A percentile compares a stretch with the other conserved stretches of the same genome.
Evolutionary conservation across 2,113 vertebrate genomes (phyloP).

Genomic region (Peromyscus californicus): DNA sequence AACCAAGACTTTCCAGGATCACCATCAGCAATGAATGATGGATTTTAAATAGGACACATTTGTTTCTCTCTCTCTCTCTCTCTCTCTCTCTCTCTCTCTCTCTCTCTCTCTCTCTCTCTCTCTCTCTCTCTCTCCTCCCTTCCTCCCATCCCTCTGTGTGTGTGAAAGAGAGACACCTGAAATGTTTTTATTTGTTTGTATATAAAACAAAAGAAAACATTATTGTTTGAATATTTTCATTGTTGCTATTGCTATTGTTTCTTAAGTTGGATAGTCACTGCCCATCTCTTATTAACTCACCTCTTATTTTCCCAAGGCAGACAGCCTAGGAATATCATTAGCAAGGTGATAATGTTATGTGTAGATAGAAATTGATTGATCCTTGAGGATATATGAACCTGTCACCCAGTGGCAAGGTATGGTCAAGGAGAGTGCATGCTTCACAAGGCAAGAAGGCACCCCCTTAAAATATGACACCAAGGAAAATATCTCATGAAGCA

Average conservation of each 20-base stretch:
- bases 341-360: neutral
- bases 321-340: neutral
- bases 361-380: neutral
- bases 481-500: neutral
- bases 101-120: neutral
- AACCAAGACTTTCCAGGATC: neutral
- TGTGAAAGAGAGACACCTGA: neutral
- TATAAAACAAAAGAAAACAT: neutral
- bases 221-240: neutral
- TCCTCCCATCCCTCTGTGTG: neutral
- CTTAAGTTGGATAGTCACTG: neutral
- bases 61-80: neutral
- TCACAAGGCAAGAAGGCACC: neutral
- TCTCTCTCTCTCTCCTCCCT: neutral
- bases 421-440: neutral
- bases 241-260: neutral
- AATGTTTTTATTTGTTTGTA: slow-evolving; percentile 11
- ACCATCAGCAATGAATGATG: neutral
- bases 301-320: neutral
- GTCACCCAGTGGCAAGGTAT: neutral
- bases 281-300: neutral
- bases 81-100: neutral
- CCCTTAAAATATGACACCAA: neutral
- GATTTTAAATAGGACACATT: neutral
- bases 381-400: neutral